Evolutionary conservation across 2,113 vertebrate genomes (phyloP), one percentile per base, ranked within the genome.

Genomic region (Columbina picui): DNA sequence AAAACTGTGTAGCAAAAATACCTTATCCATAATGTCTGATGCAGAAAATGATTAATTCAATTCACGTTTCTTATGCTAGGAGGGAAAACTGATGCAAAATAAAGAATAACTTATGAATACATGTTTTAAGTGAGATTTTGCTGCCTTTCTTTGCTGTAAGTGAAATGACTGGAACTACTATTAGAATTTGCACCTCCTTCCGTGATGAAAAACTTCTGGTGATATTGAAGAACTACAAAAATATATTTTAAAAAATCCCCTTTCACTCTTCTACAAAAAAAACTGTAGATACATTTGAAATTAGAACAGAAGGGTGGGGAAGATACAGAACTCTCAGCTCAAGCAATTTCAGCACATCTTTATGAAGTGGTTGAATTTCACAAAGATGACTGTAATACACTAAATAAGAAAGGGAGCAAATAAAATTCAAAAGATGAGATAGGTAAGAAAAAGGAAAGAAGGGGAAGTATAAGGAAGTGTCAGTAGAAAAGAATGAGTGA

Each of bases 1-100:
- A 93, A 95, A 96, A 53, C 8, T 21, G 50, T 45, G 34, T 34
- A 78, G 39, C n/a, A 94, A 94, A 86, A 88, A 83, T 57, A 61
- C 67, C 67, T 76, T 93, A 84, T 47, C 69, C 38, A 71, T 69
- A 87, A 95, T 0, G 7, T 55, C 38, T 69, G 36, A 83, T 34
- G 34, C 43, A 94, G 69, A 91, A 93, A 81, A 89, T 29, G 2
- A 91, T 90, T 69, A 84, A 81, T 74, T 74, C 18, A 75, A 77
- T 55, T 60, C 6, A 8, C 14, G 27, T 89, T 83, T 85, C 57
- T 55, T 74, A 57, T n/a, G 57, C 27, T 57, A 87, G 23, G 2
- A 8, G 7, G 9, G 47, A 78, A 89, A 85, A 25, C 3, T 45
- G 23, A 67, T 80, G 80, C 53, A 70, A 90, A 90, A 88, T 29